phyloP scores from a whole-genome alignment of 2,888 invertebrate genomes.

The Rhagium mordax region DNA sequence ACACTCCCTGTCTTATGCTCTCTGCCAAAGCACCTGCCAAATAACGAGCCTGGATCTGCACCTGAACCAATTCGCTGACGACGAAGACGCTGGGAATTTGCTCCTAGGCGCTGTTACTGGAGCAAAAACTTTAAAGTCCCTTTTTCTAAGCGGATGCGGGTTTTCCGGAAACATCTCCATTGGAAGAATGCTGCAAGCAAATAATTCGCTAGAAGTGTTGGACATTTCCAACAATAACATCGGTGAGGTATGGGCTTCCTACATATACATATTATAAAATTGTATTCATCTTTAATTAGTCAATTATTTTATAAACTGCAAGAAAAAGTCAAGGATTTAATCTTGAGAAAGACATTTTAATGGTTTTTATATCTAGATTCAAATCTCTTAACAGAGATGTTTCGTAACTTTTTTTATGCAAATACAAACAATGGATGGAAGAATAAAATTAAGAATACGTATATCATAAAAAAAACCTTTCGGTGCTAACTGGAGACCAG shows the following conservation, averaged over 20 bases:
- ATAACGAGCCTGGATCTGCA: slow-evolving; percentile 57
- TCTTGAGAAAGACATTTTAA: background rate
- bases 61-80: slow-evolving; percentile 58
- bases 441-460: background rate
- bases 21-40: slow-evolving; percentile 52
- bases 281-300: background rate
- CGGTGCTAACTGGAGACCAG: no score
- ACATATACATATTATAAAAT: background rate
- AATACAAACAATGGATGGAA: background rate
- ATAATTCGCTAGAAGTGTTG: slow-evolving; percentile 58
- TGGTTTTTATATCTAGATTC: background rate
- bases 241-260: slow-evolving; percentile 63
- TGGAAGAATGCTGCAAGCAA: slow-evolving; percentile 57
- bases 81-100: slow-evolving; percentile 56
- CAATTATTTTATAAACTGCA: slow-evolving; percentile 3
- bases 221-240: slow-evolving; percentile 65
- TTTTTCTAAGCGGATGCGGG: slow-evolving; percentile 62
- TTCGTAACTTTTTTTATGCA: background rate
- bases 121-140: slow-evolving; percentile 51
- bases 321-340: slow-evolving; percentile 8
- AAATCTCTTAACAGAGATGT: background rate
- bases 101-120: slow-evolving; percentile 53
- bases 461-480: no score
- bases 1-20: slow-evolving; percentile 56
- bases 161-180: slow-evolving; percentile 56